Evolutionary conservation across 1,140 invertebrate genomes (phyloP), one percentile per base, ranked within the genome.

Genomic region (Proctacanthus coquilletti): DNA sequence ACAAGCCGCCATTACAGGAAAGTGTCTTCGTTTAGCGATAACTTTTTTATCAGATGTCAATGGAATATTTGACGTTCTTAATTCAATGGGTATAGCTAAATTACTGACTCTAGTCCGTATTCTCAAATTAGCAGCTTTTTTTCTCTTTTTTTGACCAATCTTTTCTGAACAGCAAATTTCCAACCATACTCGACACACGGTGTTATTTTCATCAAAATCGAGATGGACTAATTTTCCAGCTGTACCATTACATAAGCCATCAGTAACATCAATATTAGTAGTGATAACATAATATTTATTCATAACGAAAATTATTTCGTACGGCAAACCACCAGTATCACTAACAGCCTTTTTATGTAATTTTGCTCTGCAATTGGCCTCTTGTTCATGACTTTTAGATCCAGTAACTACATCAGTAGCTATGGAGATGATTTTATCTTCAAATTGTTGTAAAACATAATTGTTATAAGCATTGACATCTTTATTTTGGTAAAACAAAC

Each of bases 1-100:
- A 44, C 9, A 27, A 46, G 46, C 49, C n/a, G 41, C 42, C 39
- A 41, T 29, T 42, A 50, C n/a, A 37, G 49, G 49, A 45, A 53
- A 46, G 19, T 53, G 45, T 21, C 34, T 45, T 0, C 49, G 36
- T 48, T 48, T 51, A 3, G n/a, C 47, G 9, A 19, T 38, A 29
- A 42, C n/a, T 39, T 21, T 45, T 42, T 35, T 43, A 46, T 44
- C 31, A 5, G 13, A 31, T 41, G 38, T 49, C 20, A 51, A 30
- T 38, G 49, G 11, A 23, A 51, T 51, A 21, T 45, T 51, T 17
- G 10, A 5, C 15, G 31, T 32, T 11, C 31, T 10, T 10, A 32
- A 32, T 32, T 32, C 31, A 32, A 32, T 32, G 31, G 31, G 5
- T 6, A 32, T 13, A 32, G 31, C 31, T 5, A 32, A 13, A 32